These are phyloP conservation scores for Heliocidaris erythrogramma DNA, from an alignment of 35 echinoderm and acorn worm genomes.

Conservation along the genomic window DNA sequence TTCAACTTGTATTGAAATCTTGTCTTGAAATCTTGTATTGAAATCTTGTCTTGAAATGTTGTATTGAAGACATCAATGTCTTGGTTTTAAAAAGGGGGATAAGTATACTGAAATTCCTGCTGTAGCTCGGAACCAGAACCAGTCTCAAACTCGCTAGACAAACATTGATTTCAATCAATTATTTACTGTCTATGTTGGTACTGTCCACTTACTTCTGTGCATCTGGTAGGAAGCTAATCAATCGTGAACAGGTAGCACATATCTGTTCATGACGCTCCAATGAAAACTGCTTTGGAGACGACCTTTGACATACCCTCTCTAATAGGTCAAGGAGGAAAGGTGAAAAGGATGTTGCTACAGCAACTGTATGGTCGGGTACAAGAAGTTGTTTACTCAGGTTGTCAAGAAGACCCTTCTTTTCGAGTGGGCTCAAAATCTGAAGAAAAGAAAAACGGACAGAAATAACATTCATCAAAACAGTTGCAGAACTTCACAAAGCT, in stretches of 20 bases:
- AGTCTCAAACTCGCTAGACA: no score
- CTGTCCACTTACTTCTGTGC: slow-evolving; percentile 51
- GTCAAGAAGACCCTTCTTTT: slow-evolving; percentile 66
- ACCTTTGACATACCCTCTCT: slow-evolving; percentile 48
- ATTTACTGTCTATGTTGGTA: no score
- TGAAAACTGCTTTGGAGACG: slow-evolving; percentile 13
- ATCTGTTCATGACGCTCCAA: slow-evolving; percentile 62
- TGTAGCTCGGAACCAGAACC: no score
- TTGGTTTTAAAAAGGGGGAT: no score
- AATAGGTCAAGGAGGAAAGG: slow-evolving; percentile 74
- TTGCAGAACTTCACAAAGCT: background rate
- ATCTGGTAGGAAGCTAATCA: slow-evolving; percentile 57
- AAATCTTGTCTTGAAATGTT: no score
- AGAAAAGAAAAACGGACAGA: slow-evolving; percentile 19
- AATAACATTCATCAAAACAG: background rate
- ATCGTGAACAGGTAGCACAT: slow-evolving; percentile 56
- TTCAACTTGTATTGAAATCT: no score
- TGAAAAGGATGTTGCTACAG: slow-evolving; percentile 63
- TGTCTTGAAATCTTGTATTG: no score
- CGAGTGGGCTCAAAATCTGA: slow-evolving; percentile 65
- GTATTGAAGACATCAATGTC: no score
- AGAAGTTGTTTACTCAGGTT: slow-evolving; percentile 57
- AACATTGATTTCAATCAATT: no score
- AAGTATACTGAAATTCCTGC: no score
- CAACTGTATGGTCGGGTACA: slow-evolving; percentile 56